Evolutionary conservation across 2,888 invertebrate species (phyloP), one percentile per base, ranked within the genome.

Genomic region (Agrochola circellaris): DNA sequence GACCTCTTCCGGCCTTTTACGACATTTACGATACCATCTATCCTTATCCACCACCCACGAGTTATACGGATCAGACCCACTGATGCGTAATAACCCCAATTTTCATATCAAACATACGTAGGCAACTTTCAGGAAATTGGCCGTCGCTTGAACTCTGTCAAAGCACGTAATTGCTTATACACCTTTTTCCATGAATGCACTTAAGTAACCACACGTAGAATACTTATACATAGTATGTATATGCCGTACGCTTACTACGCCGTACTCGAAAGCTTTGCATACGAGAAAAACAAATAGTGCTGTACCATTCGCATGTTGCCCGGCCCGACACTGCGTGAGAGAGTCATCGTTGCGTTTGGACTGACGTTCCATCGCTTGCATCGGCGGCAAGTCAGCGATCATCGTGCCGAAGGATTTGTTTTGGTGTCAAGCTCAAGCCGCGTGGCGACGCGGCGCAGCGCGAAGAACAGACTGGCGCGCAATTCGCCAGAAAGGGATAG

Each of bases 381-480:
- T 81, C 78, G 93, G 92, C 86, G 95, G 94, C 82, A 95, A 92
- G 89, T 94, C 95, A 86, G 94, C 95, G 88, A 95, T 95, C 96
- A 96, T 96, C 90, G 92, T 93, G 88, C 79, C 65, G 77, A 79
- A 81, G 84, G 86, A 89, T 86, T 89, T 91, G 90, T 92, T 91
- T 86, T 89, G 89, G 60, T 89, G 83, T 82, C 77, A 84, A 87
- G 88, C 91, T 90, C 90, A 87, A 85, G 82, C 84, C 86, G 87
- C 92, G 93, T 65, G 80, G 77, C 86, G 83, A 68, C 83, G 77
- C 86, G 86, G 80, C 77, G 68, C 81, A 81, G 85, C 93, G 95
- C 95, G 94, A 94, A 93, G 85, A 92, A 88, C 87, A 90, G 92
- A 95, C 95, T 95, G 95, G 93, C 94, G 95, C 95, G 95, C 94